phyloP scores from a whole-genome alignment of 2,113 vertebrate species.

The Erythrocercus mccallii region DNA sequence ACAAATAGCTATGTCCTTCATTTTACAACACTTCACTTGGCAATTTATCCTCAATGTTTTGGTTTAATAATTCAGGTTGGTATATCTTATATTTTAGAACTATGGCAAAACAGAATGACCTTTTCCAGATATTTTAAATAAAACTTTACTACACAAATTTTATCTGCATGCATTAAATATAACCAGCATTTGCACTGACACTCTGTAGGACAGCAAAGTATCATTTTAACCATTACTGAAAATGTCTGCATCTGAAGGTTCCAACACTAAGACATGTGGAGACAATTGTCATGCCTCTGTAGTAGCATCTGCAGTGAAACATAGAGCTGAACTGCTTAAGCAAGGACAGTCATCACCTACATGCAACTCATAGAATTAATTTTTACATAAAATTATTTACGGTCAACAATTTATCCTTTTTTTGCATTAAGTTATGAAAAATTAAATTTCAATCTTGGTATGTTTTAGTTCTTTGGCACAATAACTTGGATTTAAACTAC shows the following conservation, averaged over 20 bases:
- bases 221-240: neutral
- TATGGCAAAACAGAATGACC: neutral
- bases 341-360: neutral
- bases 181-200: neutral
- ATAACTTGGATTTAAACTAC: neutral
- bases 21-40: neutral
- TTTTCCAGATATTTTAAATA: neutral
- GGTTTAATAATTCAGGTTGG: neutral
- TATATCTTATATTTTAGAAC: neutral
- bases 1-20: neutral
- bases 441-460: neutral
- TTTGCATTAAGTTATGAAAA: neutral
- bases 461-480: neutral
- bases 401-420: neutral
- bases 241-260: neutral
- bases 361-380: neutral
- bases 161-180: neutral
- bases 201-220: neutral
- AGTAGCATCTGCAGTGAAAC: neutral
- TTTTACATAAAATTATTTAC: neutral
- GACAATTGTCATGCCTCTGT: neutral
- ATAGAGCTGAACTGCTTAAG: neutral
- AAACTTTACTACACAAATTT: neutral
- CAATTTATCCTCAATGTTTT: neutral
- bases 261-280: neutral